Evolutionary conservation across 2,113 vertebrate genomes (phyloP).

Genomic region (Catagonus wagneri): DNA sequence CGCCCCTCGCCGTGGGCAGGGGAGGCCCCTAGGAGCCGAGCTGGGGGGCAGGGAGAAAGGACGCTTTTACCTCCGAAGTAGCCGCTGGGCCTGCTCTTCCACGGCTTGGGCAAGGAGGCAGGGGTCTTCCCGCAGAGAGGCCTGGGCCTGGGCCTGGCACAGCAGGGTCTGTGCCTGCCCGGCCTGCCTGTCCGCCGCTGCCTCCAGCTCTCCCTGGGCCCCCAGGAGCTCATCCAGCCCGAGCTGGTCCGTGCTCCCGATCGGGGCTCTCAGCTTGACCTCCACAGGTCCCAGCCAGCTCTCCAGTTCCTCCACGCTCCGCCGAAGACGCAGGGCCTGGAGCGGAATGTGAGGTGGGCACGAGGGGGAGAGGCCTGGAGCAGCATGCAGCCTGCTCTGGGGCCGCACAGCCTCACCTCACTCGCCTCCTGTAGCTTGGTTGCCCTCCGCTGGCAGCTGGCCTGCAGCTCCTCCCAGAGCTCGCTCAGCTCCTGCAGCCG

Average conservation of each 20-base stretch:
- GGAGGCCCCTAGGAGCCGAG: background rate
- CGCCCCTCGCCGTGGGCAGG: background rate
- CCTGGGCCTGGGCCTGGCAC: conserved; percentile 86
- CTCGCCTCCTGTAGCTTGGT: conserved; percentile 89
- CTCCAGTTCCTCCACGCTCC: conserved; percentile 89
- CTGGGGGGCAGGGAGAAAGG: background rate
- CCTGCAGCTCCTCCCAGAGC: conserved; percentile 90
- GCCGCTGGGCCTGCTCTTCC: conserved; percentile 86
- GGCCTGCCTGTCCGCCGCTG: conserved; percentile 86
- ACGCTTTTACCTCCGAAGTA: conserved; percentile 89
- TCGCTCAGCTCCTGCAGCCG: conserved; percentile 90
- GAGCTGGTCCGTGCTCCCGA: conserved; percentile 85
- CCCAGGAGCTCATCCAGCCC: conserved; percentile 89
- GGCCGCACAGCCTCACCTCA: conserved; percentile 84
- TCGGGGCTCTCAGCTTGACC: conserved; percentile 85
- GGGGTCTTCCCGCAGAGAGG: conserved; percentile 88
- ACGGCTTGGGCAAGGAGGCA: conserved; percentile 90
- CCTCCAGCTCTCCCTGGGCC: conserved; percentile 90
- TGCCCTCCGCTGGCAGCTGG: conserved; percentile 90
- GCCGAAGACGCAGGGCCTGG: conserved; percentile 91
- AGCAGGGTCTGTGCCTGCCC: conserved; percentile 88
- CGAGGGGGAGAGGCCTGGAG: rapidly evolving
- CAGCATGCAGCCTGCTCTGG: rapidly evolving
- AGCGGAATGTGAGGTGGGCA: background rate
- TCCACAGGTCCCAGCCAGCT: conserved; percentile 90